A percentile compares a stretch with the other conserved stretches of the same genome.
phyloP scores from a whole-genome alignment of 2,113 vertebrate genomes.

The Promerops cafer region DNA sequence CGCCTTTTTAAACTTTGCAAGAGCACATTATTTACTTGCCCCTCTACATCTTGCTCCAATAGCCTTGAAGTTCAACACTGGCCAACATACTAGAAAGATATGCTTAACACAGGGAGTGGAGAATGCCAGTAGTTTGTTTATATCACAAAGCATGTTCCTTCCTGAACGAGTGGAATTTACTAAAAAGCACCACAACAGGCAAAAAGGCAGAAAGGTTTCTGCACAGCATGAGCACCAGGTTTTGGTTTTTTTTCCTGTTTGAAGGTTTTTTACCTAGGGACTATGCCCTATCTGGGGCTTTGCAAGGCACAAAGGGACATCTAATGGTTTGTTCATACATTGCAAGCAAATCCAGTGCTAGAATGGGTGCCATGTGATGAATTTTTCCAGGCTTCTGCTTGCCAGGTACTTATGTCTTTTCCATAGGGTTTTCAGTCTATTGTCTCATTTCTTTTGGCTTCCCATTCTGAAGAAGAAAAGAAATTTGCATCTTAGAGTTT shows the following conservation, averaged over 20 bases:
- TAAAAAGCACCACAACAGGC: not conserved
- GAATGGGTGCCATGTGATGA: not conserved
- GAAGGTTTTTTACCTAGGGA: not conserved
- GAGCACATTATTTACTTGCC: not conserved
- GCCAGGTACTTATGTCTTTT: not conserved
- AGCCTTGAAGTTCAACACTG: not conserved
- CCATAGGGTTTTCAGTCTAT: not conserved
- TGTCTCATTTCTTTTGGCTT: not conserved
- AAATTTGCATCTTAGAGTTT: not conserved
- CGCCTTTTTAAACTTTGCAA: not conserved
- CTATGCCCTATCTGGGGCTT: not conserved
- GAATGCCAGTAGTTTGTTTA: not conserved
- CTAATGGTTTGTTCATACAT: constrained; percentile 14
- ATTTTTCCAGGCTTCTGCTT: not conserved
- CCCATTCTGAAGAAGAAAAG: not conserved
- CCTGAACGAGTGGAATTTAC: not conserved
- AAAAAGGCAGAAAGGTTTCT: not conserved
- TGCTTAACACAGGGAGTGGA: not conserved
- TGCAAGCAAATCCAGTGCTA: not conserved
- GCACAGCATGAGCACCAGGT: not conserved
- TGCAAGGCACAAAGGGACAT: constrained; percentile 2
- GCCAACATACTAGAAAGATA: not conserved
- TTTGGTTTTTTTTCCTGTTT: not conserved
- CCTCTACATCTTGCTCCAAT: not conserved
- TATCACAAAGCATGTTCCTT: not conserved